phyloP scores from a whole-genome alignment of 1,140 invertebrate genomes.

The Trichogramma pretiosum region DNA sequence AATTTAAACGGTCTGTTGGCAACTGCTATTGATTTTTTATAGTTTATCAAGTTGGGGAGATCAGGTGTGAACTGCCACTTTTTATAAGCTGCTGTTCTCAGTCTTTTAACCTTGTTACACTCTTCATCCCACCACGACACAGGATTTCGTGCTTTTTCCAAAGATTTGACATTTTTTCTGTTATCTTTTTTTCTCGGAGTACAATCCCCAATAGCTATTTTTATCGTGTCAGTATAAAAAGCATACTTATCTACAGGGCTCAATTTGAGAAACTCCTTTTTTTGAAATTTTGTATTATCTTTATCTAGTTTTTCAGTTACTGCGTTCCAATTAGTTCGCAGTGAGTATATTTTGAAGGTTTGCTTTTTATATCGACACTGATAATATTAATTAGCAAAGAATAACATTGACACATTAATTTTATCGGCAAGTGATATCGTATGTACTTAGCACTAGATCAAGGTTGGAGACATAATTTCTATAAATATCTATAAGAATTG shows the following conservation, averaged over 20 bases:
- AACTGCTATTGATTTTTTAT: background rate
- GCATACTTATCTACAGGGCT: background rate
- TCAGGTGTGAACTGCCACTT: background rate
- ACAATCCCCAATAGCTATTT: background rate
- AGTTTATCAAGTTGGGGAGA: background rate
- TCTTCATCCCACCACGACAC: constrained; percentile 2
- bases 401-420: background rate
- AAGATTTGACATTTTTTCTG: background rate
- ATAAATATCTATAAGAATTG: background rate
- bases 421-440: background rate
- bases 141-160: background rate
- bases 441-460: background rate
- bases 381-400: background rate
- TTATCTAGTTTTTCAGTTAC: background rate
- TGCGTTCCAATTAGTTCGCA: background rate
- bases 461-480: background rate
- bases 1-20: constrained; percentile 11
- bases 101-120: constrained; percentile 4
- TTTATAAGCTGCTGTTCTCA: background rate
- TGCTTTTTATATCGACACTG: background rate
- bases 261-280: background rate
- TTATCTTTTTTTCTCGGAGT: background rate
- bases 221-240: background rate
- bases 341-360: background rate
- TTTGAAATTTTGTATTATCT: background rate